A percentile compares a stretch with the other conserved stretches of the same genome.
Evolutionary conservation across 2,888 invertebrate species (phyloP).

Genomic region (Chymomyza fuscimana): DNA sequence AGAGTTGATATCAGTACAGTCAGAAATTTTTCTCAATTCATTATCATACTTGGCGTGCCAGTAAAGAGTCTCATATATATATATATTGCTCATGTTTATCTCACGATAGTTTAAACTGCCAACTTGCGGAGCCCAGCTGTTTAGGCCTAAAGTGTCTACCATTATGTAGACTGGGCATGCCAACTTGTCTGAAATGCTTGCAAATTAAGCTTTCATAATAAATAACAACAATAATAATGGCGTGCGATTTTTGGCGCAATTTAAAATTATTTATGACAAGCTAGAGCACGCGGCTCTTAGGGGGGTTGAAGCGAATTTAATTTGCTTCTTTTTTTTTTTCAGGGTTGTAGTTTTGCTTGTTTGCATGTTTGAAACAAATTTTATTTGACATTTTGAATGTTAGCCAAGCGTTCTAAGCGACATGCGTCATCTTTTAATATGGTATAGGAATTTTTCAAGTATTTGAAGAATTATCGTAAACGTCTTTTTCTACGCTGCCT

Average conservation of each 20-base stretch:
- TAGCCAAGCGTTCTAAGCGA: neutral
- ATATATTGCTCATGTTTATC: slow-evolving; percentile 23
- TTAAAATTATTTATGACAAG: slow-evolving; percentile 67
- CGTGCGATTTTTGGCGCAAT: slow-evolving; percentile 74
- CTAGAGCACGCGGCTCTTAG: neutral
- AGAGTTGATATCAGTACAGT: too few species aligned
- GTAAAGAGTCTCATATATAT: too few species aligned
- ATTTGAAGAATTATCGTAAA: too few species aligned
- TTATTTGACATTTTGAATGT: slow-evolving; percentile 1
- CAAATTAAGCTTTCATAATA: slow-evolving; percentile 70
- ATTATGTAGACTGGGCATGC: slow-evolving; percentile 1
- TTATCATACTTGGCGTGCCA: too few species aligned
- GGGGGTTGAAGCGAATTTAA: neutral
- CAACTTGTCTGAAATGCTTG: slow-evolving; percentile 38
- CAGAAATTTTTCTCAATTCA: neutral
- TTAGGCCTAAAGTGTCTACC: neutral
- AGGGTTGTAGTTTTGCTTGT: slow-evolving; percentile 31
- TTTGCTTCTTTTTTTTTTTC: slow-evolving; percentile 30
- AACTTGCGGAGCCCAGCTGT: neutral
- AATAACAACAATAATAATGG: slow-evolving; percentile 72
- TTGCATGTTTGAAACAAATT: slow-evolving; percentile 31
- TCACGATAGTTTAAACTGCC: neutral
- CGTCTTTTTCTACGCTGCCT: too few species aligned
- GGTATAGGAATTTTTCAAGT: too few species aligned
- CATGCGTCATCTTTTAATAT: slow-evolving; percentile 22